phyloP scores from a whole-genome alignment of 2,797 vertebrate genomes.

The Spondyliosoma cantharus region DNA sequence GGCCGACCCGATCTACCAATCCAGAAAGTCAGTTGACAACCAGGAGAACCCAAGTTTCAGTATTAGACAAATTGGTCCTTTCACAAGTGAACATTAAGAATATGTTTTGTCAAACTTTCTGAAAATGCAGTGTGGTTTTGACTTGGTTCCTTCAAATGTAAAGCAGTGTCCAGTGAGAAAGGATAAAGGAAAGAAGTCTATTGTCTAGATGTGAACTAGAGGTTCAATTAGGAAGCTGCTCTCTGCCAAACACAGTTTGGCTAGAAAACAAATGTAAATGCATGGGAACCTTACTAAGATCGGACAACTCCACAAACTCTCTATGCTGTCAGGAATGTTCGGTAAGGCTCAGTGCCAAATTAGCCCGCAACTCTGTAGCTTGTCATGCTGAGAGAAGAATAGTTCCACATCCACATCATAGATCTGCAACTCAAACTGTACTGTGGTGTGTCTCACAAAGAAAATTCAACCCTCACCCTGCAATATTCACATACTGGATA shows the following conservation, averaged over 20 bases:
- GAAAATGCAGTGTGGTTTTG: not conserved
- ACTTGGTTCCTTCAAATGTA: conserved; percentile 40
- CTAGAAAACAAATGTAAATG: conserved; percentile 71
- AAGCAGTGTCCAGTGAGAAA: conserved; percentile 19
- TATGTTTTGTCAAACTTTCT: conserved; percentile 1
- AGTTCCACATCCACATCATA: no score
- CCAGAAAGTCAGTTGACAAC: no score
- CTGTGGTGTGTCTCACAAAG: not conserved
- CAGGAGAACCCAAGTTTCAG: no score
- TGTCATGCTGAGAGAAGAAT: no score
- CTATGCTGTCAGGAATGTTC: conserved; percentile 71
- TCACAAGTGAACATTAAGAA: not conserved
- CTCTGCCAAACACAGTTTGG: conserved; percentile 55
- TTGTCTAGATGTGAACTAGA: conserved; percentile 43
- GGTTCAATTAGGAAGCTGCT: conserved; percentile 53
- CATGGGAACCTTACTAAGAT: conserved; percentile 71
- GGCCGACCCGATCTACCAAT: no score
- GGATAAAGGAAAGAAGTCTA: conserved; percentile 30
- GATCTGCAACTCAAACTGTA: no score
- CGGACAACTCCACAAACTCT: conserved; percentile 56
- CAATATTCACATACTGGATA: not conserved
- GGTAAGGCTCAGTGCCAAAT: conserved; percentile 62
- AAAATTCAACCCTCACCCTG: not conserved
- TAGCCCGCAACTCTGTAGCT: conserved; percentile 45
- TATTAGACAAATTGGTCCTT: no score